These are phyloP conservation scores for Caenorhabditis panamensis DNA, from an alignment of 2,888 invertebrate species.

Conservation along the genomic window DNA sequence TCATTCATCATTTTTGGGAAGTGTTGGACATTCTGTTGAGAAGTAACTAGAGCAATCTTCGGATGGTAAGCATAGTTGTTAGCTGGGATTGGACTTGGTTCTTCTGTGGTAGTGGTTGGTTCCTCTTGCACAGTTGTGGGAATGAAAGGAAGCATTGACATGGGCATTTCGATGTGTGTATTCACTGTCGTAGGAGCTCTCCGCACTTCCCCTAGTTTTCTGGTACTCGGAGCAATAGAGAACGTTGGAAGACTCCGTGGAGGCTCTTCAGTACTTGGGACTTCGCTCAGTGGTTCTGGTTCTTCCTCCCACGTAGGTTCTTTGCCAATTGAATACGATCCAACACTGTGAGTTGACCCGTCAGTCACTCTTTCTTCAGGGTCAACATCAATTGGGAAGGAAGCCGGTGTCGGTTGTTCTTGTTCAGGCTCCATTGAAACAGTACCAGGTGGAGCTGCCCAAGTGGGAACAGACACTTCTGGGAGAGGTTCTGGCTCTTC, in stretches of 20 bases:
- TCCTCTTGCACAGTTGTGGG: constrained; percentile 25
- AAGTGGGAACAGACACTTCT: constrained; percentile 47
- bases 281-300: constrained; percentile 28
- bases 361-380: neutral
- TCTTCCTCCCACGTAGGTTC: constrained; percentile 49
- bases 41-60: constrained; percentile 48
- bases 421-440: constrained; percentile 1
- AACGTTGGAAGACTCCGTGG: constrained; percentile 41
- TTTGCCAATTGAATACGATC: constrained; percentile 59
- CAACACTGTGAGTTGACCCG: constrained; percentile 53
- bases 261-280: constrained; percentile 15
- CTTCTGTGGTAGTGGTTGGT: constrained; percentile 10
- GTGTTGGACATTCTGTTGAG: constrained; percentile 56
- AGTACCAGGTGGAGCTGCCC: constrained; percentile 36
- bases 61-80: constrained; percentile 16
- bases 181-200: constrained; percentile 37
- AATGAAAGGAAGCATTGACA: constrained; percentile 54
- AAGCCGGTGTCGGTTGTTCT: constrained; percentile 19
- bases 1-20: constrained; percentile 62
- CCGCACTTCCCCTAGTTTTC: constrained; percentile 38
- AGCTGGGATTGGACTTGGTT: neutral
- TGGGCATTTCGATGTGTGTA: constrained; percentile 55
- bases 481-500: constrained; percentile 49
- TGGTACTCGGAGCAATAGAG: constrained; percentile 49
- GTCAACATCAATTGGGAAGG: constrained; percentile 47